Evolutionary conservation across 2,888 invertebrate genomes (phyloP).

Genomic region (Yponomeuta evonymella): DNA sequence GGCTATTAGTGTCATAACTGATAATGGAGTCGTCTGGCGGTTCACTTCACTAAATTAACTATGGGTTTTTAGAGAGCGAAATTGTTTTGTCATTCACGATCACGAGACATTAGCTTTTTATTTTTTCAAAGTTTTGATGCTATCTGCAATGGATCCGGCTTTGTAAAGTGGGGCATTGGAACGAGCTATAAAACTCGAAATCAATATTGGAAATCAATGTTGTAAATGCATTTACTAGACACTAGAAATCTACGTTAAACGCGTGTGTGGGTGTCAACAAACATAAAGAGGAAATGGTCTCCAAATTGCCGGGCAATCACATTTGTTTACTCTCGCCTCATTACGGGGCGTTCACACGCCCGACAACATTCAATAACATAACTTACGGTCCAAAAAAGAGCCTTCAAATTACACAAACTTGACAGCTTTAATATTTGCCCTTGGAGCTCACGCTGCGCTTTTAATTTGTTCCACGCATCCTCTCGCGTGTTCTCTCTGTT

Average conservation of each 20-base stretch:
- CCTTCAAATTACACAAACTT: conserved; percentile 70
- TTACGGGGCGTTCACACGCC: conserved; percentile 50
- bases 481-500: conserved; percentile 67
- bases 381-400: conserved; percentile 66
- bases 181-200: neutral
- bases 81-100: conserved; percentile 51
- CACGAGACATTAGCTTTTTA: conserved; percentile 36
- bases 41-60: conserved; percentile 12
- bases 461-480: conserved; percentile 74
- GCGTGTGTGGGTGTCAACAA: neutral
- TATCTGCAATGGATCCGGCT: neutral
- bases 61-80: conserved; percentile 35
- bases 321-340: conserved; percentile 42
- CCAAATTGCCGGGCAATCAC: conserved; percentile 25
- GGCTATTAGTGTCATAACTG: conserved; percentile 46
- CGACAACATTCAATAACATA: conserved; percentile 69
- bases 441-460: conserved; percentile 69
- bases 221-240: neutral
- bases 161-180: neutral
- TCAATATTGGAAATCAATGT: neutral
- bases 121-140: neutral
- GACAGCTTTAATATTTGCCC: conserved; percentile 74
- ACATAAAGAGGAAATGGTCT: neutral
- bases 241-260: neutral
- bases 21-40: conserved; percentile 46